Evolutionary conservation across 1,140 invertebrate genomes (phyloP).

Genomic region (Chironomus striatipennis): DNA sequence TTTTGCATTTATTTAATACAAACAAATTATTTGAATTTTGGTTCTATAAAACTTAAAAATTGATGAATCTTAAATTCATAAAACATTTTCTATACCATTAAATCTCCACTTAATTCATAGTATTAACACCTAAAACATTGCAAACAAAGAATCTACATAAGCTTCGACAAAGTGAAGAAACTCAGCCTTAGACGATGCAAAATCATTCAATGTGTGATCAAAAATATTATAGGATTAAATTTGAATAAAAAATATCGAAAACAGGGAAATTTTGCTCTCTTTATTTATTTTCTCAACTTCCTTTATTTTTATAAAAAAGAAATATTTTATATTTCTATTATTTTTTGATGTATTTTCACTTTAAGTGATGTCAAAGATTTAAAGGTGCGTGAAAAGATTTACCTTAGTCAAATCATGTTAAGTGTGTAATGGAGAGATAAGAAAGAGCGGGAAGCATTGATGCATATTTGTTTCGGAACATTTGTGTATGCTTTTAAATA

Average conservation of each 20-base stretch:
- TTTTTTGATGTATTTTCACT: neutral
- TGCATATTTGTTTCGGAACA: too few relatives aligned
- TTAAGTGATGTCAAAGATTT: conserved; percentile 14
- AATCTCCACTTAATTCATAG: neutral
- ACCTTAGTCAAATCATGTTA: neutral
- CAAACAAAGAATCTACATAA: neutral
- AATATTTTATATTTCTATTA: neutral
- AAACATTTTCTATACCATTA: too few relatives aligned
- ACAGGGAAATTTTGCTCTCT: neutral
- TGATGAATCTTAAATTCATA: too few relatives aligned
- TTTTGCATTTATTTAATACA: too few relatives aligned
- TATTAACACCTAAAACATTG: neutral
- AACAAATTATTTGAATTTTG: too few relatives aligned
- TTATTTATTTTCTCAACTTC: neutral
- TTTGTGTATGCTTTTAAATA: too few relatives aligned
- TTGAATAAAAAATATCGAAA: neutral
- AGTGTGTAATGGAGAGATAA: neutral
- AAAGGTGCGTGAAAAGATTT: neutral
- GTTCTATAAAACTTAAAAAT: too few relatives aligned
- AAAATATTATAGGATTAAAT: conserved; percentile 23
- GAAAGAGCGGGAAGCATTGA: too few relatives aligned
- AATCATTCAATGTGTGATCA: neutral
- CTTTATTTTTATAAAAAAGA: too few relatives aligned
- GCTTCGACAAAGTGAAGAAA: too few relatives aligned
- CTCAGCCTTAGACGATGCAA: neutral